Base-by-base conservation (phyloP, 2,113 vertebrate species). In the Corythornis vintsioides region DNA sequence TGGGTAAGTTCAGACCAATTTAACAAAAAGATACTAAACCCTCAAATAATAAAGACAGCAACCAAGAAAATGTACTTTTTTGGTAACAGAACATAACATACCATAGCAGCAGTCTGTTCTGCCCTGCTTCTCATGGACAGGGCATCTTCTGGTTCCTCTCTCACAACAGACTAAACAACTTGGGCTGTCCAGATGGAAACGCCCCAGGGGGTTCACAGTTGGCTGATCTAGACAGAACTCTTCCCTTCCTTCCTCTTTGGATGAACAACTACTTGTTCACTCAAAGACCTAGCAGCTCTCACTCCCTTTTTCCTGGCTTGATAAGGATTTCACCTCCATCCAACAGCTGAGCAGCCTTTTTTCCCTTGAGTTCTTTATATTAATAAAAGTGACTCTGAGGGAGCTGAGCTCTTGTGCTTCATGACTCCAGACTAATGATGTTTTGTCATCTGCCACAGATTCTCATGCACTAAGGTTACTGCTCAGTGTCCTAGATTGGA, bases 391-490 rank as follows among this genome's bases (percentile, higher is more conserved):
- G 35, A 55, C 65, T 65, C 63, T 65, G 35, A 3, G 10, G 77
- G 55, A 84, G 50, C 50, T 59, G 57, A 78, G 56, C 42, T 38
- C 52, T 72, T 70, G 33, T 3, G 3, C 38, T 22, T 60, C 74
- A 47, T 24, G 89, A 91, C 25, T 84, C 75, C 15, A 35, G 35
- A 20, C 66, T 91, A 69, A 72, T 12, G 55, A 57, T 17, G 22
- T 3, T 90, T 71, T 59, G 92, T 92, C 94, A 92, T 95, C 91
- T 93, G 92, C 81, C 78, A 61, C 89, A 96, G 90, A 91, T 82
- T 90, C 90, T 85, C 71, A 85, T 65, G 47, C 38, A 16, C 66
- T 76, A 78, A 91, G 77, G 86, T 93, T 96, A 92, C 59, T 72
- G 25, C 77, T 93, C 77, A 38, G 38, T 38, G 38, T 38, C 38